Evolutionary conservation across 2,797 vertebrate genomes (phyloP).

Genomic region (Hemibagrus guttatus): DNA sequence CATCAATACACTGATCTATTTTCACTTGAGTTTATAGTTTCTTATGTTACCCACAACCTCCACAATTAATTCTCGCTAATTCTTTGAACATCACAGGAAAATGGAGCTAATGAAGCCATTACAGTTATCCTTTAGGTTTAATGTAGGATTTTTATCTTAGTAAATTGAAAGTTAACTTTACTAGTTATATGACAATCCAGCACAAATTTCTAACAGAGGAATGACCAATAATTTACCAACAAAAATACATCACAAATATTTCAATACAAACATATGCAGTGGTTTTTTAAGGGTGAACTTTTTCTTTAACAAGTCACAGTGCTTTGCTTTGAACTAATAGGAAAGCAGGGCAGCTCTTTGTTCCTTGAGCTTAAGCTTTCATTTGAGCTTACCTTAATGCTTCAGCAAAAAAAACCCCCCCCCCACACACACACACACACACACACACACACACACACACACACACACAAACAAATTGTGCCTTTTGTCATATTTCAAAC

Average conservation of each 20-base stretch:
- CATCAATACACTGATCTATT: not conserved
- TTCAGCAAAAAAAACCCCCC: not conserved
- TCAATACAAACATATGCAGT: not conserved
- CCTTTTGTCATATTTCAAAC: not conserved
- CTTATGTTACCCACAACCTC: not conserved
- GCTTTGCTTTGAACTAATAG: not conserved
- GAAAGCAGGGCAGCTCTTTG: not conserved
- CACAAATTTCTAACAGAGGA: not conserved
- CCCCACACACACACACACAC: slow-evolving; percentile 1
- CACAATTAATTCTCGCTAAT: not conserved
- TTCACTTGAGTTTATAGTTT: not conserved
- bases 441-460: not conserved
- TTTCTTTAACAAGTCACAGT: not conserved
- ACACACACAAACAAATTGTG: not conserved
- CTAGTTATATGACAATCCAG: not conserved
- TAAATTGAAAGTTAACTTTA: not conserved
- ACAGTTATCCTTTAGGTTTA: not conserved
- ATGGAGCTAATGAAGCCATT: no score
- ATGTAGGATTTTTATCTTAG: not conserved
- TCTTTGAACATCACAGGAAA: not conserved
- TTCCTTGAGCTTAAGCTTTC: not conserved
- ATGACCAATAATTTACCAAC: not conserved
- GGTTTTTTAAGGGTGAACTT: not conserved
- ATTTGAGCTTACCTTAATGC: slow-evolving; percentile 1
- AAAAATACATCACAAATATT: not conserved